Conservation (phyloP, 2,113 vertebrate genomes). For the Stegostoma tigrinum region DNA sequence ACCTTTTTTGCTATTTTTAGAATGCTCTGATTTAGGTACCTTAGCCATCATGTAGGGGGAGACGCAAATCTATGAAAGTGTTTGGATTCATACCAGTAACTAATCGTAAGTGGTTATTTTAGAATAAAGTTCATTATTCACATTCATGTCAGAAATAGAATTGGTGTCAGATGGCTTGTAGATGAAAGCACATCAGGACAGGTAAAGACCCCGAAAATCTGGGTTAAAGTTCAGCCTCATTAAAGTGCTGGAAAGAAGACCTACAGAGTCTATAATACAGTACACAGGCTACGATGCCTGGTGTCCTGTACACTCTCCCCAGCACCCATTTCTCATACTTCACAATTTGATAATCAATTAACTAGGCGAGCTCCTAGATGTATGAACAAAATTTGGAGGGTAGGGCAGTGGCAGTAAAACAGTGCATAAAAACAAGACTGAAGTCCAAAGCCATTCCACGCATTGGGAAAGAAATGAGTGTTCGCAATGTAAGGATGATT, state of each 20-base stretch:
- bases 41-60: not conserved
- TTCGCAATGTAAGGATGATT: not conserved
- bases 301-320: conserved; percentile 39
- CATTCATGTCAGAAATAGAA: conserved; percentile 83
- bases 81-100: conserved; percentile 67
- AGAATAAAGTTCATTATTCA: conserved; percentile 95
- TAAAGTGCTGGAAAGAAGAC: conserved; percentile 97
- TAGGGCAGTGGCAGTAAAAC: conserved; percentile 52
- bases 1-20: not conserved
- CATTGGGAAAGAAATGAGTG: not conserved
- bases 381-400: conserved; percentile 76
- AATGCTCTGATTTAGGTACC: not conserved
- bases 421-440: not conserved
- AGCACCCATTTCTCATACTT: conserved; percentile 56
- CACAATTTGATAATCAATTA: conserved; percentile 45
- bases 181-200: conserved; percentile 77
- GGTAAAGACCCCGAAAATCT: conserved; percentile 97
- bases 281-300: conserved; percentile 51
- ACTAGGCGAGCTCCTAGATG: conserved; percentile 67
- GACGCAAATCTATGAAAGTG: conserved; percentile 71
- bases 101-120: conserved; percentile 90
- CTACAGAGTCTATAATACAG: conserved; percentile 91
- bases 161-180: conserved; percentile 73
- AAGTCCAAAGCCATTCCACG: not conserved
- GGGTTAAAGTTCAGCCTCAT: conserved; percentile 95